A percentile compares a stretch with the other conserved stretches of the same genome.
Evolutionary conservation across 1,140 invertebrate species (phyloP).

Genomic region (Listronotus oregonensis): DNA sequence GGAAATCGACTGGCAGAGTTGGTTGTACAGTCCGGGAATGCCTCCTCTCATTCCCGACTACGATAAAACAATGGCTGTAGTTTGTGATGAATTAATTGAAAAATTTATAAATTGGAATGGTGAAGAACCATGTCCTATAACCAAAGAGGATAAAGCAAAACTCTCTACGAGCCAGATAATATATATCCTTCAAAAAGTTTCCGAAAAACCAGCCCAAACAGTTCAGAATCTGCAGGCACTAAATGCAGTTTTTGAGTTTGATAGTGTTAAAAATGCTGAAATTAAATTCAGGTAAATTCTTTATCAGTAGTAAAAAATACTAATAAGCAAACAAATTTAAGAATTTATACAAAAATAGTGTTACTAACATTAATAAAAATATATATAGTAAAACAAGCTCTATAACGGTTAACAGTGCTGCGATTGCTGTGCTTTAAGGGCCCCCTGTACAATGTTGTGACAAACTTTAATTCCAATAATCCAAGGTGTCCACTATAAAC

Average conservation of each 20-base stretch:
- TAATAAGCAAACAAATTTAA: too few species aligned
- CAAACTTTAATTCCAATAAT: too few species aligned
- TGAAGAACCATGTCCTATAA: conserved; percentile 56
- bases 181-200: conserved; percentile 74
- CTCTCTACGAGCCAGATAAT: conserved; percentile 73
- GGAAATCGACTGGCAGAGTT: conserved; percentile 83
- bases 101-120: conserved; percentile 63
- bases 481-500: too few species aligned
- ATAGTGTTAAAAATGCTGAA: conserved; percentile 74
- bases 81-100: conserved; percentile 64
- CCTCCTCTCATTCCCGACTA: conserved; percentile 83
- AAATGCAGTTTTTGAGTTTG: conserved; percentile 71
- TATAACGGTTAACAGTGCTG: too few species aligned
- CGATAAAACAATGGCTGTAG: conserved; percentile 71
- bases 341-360: too few species aligned
- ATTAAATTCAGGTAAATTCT: conserved; percentile 67
- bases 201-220: conserved; percentile 54
- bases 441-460: too few species aligned
- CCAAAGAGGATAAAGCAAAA: conserved; percentile 58
- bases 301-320: too few species aligned
- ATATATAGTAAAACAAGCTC: too few species aligned
- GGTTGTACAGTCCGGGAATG: conserved; percentile 85
- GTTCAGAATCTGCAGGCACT: conserved; percentile 65
- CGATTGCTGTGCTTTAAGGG: too few species aligned
- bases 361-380: too few species aligned